Conservation (phyloP, 2,113 vertebrate genomes). For the Chloropsis hardwickii region DNA sequence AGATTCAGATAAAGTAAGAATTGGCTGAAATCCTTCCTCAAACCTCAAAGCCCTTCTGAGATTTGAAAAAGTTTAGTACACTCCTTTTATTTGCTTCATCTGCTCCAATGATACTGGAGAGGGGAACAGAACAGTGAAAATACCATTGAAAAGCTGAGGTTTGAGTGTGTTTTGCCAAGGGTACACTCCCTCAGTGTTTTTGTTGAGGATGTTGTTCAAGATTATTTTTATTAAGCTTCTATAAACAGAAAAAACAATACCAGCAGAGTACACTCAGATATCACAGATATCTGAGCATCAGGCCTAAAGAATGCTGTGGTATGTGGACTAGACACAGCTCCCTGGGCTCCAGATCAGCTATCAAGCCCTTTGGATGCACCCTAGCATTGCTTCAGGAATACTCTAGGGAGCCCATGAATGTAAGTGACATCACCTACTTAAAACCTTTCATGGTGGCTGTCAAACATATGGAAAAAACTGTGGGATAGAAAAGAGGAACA, state of each 20-base stretch:
- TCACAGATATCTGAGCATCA: not conserved
- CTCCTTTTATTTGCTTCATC: not conserved
- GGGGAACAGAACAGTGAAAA: not conserved
- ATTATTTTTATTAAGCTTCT: conserved; percentile 9
- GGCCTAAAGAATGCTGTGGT: not conserved
- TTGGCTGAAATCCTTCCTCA: not conserved
- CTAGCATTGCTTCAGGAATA: not conserved
- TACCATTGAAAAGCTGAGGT: not conserved
- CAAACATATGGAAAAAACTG: not conserved
- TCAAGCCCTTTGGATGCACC: not conserved
- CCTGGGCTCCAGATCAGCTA: not conserved
- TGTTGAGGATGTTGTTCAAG: not conserved
- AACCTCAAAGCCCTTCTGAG: conserved; percentile 12
- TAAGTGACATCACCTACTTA: not conserved
- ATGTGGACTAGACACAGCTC: not conserved
- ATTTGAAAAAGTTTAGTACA: not conserved
- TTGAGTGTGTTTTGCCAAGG: not conserved
- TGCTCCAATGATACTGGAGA: not conserved
- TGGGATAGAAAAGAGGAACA: not conserved
- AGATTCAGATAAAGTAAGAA: conserved; percentile 3
- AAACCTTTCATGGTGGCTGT: not conserved
- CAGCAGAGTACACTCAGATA: not conserved
- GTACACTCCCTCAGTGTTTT: not conserved
- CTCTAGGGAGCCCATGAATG: not conserved
- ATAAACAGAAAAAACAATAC: not conserved